These are phyloP conservation scores for Sorex maritimensis DNA, from an alignment of 2,797 vertebrate species.

Conservation along the genomic window DNA sequence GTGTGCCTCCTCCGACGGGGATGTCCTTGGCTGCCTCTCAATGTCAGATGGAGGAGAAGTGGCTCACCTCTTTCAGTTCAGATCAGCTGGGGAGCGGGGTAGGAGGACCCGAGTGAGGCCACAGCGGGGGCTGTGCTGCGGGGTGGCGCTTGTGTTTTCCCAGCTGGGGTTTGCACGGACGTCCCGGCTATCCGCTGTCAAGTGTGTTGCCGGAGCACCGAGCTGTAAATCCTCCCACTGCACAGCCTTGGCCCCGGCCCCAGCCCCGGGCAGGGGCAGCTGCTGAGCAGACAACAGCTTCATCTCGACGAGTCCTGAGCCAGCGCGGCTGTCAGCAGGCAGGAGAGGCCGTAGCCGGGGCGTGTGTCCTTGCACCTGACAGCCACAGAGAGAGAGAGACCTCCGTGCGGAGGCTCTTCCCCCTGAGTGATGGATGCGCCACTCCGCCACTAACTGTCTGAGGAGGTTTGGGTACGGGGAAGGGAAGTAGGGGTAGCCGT, in stretches of 20 bases:
- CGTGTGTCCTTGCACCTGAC: slow-evolving; percentile 90
- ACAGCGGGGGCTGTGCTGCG: not conserved
- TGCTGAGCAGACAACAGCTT: slow-evolving; percentile 88
- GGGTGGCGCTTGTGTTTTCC: not conserved
- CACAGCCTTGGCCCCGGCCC: slow-evolving; percentile 68
- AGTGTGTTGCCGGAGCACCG: slow-evolving; percentile 52
- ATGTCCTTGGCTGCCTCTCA: not conserved
- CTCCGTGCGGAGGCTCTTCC: slow-evolving; percentile 84
- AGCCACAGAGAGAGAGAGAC: slow-evolving; percentile 83
- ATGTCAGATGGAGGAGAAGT: not conserved
- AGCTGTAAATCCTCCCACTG: slow-evolving; percentile 22
- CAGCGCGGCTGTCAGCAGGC: slow-evolving; percentile 85
- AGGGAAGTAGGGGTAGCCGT: not conserved
- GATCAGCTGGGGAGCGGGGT: too few relatives aligned
- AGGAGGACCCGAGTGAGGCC: too few relatives aligned
- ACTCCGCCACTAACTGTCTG: slow-evolving; percentile 73
- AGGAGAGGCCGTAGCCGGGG: slow-evolving; percentile 62
- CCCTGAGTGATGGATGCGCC: slow-evolving; percentile 87
- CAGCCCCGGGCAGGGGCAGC: slow-evolving; percentile 76
- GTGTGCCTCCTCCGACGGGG: not conserved
- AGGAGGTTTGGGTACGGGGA: not conserved
- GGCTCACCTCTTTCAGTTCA: not conserved
- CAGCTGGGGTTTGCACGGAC: not conserved
- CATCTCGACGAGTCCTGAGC: slow-evolving; percentile 87
- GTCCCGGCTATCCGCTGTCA: not conserved